These are phyloP conservation scores for Seriola dumerili DNA, from an alignment of 2,113 vertebrate species.

Conservation along the genomic window DNA sequence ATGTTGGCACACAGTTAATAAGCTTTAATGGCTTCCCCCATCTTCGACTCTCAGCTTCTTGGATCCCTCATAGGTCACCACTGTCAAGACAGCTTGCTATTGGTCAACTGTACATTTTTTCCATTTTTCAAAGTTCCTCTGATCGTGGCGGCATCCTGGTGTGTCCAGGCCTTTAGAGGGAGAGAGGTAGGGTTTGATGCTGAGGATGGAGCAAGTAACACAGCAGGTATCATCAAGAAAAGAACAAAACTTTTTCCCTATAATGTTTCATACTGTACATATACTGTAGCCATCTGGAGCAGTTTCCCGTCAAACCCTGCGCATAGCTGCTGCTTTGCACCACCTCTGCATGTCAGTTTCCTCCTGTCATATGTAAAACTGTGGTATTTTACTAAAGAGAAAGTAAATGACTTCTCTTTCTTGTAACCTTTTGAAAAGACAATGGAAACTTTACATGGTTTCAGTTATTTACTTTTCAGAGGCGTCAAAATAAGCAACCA, in stretches of 20 bases:
- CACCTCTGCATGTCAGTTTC: neutral
- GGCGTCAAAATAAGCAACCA: too few relatives aligned
- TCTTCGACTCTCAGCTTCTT: too few relatives aligned
- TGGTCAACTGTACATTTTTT: too few relatives aligned
- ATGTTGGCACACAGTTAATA: too few relatives aligned
- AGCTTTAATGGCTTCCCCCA: neutral
- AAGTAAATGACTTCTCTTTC: neutral
- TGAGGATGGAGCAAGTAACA: too few relatives aligned
- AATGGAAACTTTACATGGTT: slow-evolving; percentile 6
- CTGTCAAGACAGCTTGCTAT: too few relatives aligned
- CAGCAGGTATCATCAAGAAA: too few relatives aligned
- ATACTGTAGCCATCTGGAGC: neutral
- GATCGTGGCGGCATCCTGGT: too few relatives aligned
- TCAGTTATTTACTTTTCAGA: neutral
- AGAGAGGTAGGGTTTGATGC: too few relatives aligned
- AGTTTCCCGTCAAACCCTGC: neutral
- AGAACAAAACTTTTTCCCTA: neutral
- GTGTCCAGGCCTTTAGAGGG: too few relatives aligned
- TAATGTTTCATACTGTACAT: neutral
- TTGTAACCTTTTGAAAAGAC: neutral
- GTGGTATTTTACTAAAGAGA: neutral
- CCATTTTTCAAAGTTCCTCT: too few relatives aligned
- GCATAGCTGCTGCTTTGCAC: neutral
- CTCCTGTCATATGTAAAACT: too few relatives aligned
- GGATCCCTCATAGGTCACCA: neutral